A percentile compares a stretch with the other conserved stretches of the same genome.
phyloP scores from a whole-genome alignment of 2,888 invertebrate species.

The Perithous albicinctus region DNA sequence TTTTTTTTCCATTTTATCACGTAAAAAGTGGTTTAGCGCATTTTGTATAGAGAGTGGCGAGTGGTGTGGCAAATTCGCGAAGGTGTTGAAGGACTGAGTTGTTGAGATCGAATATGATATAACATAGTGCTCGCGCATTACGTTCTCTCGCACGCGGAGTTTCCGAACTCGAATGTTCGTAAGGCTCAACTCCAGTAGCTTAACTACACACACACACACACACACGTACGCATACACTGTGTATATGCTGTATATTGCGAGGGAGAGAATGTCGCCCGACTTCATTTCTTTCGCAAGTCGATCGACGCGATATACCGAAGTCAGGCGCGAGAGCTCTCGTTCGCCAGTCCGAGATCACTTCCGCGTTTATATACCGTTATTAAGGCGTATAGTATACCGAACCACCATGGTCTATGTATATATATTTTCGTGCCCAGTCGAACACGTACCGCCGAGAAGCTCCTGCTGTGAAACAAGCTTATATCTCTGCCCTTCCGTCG shows the following conservation, averaged over 20 bases:
- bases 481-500: not conserved
- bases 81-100: conserved; percentile 36
- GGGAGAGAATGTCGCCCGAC: conserved; percentile 74
- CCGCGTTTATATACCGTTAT: conserved; percentile 74
- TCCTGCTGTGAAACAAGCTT: not conserved
- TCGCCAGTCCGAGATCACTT: conserved; percentile 72
- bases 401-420: not conserved
- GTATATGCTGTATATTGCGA: conserved; percentile 37
- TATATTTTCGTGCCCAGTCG: not conserved
- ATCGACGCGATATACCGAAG: conserved; percentile 65
- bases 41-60: conserved; percentile 26
- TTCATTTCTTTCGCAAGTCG: conserved; percentile 74
- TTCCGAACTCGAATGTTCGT: conserved; percentile 27
- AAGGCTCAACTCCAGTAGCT: conserved; percentile 26
- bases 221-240: not conserved
- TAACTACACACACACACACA: conserved; percentile 6
- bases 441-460: not conserved
- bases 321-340: conserved; percentile 63
- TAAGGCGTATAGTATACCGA: conserved; percentile 56
- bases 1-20: not conserved
- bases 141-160: conserved; percentile 32
- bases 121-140: conserved; percentile 20
- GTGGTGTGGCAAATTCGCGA: conserved; percentile 24
- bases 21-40: conserved; percentile 16
- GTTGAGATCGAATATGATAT: conserved; percentile 47